Evolutionary conservation across 2,888 invertebrate species (phyloP).

Genomic region (Philhelius pedissequus): DNA sequence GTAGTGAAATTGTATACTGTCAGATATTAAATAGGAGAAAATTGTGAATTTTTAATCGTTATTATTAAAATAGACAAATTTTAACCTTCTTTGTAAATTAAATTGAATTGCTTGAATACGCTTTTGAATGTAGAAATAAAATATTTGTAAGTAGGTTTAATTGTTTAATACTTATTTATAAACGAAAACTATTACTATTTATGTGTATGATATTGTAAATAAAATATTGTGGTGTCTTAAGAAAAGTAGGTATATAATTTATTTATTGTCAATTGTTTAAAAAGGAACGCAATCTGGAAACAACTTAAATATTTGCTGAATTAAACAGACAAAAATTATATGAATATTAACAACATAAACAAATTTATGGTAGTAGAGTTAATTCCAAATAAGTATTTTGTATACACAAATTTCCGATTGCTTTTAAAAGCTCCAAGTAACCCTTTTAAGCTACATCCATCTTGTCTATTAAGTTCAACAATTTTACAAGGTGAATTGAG

Average conservation of each 20-base stretch:
- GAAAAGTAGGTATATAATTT: background rate
- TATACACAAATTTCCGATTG: too few species aligned
- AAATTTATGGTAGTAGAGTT: too few species aligned
- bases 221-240: constrained; percentile 11
- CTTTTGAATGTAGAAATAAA: background rate
- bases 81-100: constrained; percentile 32
- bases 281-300: too few species aligned
- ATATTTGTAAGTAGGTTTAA: constrained; percentile 7
- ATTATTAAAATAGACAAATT: constrained; percentile 27
- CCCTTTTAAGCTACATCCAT: too few species aligned
- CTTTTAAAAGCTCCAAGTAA: too few species aligned
- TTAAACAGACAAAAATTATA: too few species aligned
- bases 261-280: background rate
- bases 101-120: constrained; percentile 5
- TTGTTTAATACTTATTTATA: constrained; percentile 46
- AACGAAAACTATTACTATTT: constrained; percentile 43
- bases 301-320: too few species aligned
- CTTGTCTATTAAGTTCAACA: too few species aligned
- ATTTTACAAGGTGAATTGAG: too few species aligned
- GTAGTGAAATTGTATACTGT: constrained; percentile 40
- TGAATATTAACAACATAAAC: too few species aligned
- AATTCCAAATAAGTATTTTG: too few species aligned
- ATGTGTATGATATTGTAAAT: constrained; percentile 43
- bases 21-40: background rate
- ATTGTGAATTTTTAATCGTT: background rate